Evolutionary conservation across 2,113 vertebrate genomes (phyloP).

Genomic region (Tetrao urogallus): DNA sequence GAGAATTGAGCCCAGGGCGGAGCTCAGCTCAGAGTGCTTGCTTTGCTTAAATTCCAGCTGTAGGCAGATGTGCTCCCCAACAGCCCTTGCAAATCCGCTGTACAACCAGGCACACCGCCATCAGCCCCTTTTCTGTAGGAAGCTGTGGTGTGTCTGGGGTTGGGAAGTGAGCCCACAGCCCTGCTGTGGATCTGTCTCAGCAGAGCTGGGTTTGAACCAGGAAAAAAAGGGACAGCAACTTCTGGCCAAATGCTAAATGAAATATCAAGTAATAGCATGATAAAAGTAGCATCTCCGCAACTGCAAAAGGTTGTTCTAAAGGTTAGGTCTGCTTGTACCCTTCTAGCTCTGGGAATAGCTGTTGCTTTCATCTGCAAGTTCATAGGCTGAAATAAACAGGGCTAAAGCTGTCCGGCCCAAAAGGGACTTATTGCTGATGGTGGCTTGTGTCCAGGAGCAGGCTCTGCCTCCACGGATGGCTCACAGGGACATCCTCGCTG

Average conservation of each 20-base stretch:
- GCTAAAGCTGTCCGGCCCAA: not conserved
- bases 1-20: not conserved
- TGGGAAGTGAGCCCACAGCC: not conserved
- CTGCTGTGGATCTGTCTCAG: not conserved
- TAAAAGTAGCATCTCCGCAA: not conserved
- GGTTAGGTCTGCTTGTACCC: constrained; percentile 32
- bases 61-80: not conserved
- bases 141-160: not conserved
- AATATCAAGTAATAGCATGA: not conserved
- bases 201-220: not conserved
- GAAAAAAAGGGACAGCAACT: not conserved
- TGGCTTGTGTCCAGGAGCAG: constrained; percentile 21
- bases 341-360: not conserved
- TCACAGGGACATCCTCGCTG: constrained; percentile 2
- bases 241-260: not conserved
- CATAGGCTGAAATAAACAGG: not conserved
- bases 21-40: not conserved
- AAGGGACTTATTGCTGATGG: not conserved
- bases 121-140: not conserved
- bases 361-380: not conserved
- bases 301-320: constrained; percentile 19
- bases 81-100: not conserved
- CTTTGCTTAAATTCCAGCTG: constrained; percentile 8
- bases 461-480: constrained; percentile 18
- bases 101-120: accelerated